phyloP scores from a whole-genome alignment of 2,113 vertebrate genomes.

The Rhinoptilus africanus region DNA sequence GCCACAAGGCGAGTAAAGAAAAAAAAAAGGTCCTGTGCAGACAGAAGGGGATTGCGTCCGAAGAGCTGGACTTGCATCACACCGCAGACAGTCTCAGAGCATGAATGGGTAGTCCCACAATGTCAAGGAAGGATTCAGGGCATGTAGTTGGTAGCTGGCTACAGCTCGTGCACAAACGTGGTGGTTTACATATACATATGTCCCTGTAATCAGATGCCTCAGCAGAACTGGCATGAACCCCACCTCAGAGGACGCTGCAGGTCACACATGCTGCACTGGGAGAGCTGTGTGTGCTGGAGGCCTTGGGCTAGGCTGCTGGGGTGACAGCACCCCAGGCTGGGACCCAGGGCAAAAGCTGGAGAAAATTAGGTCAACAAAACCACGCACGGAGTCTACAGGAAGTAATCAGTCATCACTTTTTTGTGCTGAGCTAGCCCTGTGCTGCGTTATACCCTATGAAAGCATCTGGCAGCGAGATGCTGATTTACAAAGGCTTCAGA shows the following conservation, averaged over 20 bases:
- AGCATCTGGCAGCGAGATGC: slow-evolving; percentile 20
- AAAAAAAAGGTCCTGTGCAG: background rate
- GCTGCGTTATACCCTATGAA: background rate
- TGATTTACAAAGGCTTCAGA: slow-evolving; percentile 42
- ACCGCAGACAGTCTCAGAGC: background rate
- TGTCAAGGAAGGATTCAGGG: background rate
- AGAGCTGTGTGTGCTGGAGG: background rate
- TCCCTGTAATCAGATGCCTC: background rate
- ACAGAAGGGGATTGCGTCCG: background rate
- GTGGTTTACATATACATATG: background rate
- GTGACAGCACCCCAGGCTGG: background rate
- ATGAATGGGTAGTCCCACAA: background rate
- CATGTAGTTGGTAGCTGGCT: background rate
- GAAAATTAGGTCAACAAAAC: background rate
- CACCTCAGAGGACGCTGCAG: background rate
- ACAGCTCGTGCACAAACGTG: background rate
- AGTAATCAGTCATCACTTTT: background rate
- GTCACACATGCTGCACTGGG: background rate
- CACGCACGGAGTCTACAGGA: background rate
- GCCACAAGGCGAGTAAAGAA: background rate
- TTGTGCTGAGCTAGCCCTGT: background rate
- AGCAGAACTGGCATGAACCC: background rate
- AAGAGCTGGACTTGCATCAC: background rate
- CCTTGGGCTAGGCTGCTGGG: background rate
- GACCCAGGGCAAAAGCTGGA: background rate